Conservation (phyloP, 1,140 invertebrate genomes). For the Drosophila ficusphila region DNA sequence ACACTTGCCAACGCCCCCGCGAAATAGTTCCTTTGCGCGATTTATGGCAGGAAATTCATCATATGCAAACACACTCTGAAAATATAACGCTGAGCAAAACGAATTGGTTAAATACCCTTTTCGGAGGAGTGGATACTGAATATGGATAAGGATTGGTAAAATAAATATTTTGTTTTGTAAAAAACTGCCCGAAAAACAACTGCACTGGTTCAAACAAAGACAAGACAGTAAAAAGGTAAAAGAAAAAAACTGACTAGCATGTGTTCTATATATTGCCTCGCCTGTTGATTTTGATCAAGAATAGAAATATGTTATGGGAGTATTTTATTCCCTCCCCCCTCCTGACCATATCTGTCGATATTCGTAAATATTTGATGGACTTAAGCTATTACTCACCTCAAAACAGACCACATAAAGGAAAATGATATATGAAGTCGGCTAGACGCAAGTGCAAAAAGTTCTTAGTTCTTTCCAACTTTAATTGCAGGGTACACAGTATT, state of each 20-base stretch:
- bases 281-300: too few species aligned
- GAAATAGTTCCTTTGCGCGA: constrained; percentile 19
- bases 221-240: neutral
- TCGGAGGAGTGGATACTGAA: too few species aligned
- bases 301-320: too few species aligned
- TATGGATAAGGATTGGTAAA: too few species aligned
- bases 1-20: constrained; percentile 46
- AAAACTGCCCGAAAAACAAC: too few species aligned
- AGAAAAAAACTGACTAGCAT: neutral
- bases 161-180: too few species aligned
- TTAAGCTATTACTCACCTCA: constrained; percentile 46
- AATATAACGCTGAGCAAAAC: neutral
- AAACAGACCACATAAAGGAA: constrained; percentile 66
- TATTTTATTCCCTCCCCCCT: too few species aligned
- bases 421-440: constrained; percentile 22
- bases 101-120: neutral
- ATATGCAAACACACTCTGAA: constrained; percentile 14
- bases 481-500: constrained; percentile 14
- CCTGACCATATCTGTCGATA: neutral
- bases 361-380: neutral
- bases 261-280: too few species aligned
- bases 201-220: too few species aligned
- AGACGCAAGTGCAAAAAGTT: constrained; percentile 5
- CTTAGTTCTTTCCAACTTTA: constrained; percentile 22
- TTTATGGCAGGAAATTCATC: constrained; percentile 42